Base-by-base conservation (phyloP, 2,888 invertebrate species). In the Lysandra coridon region DNA sequence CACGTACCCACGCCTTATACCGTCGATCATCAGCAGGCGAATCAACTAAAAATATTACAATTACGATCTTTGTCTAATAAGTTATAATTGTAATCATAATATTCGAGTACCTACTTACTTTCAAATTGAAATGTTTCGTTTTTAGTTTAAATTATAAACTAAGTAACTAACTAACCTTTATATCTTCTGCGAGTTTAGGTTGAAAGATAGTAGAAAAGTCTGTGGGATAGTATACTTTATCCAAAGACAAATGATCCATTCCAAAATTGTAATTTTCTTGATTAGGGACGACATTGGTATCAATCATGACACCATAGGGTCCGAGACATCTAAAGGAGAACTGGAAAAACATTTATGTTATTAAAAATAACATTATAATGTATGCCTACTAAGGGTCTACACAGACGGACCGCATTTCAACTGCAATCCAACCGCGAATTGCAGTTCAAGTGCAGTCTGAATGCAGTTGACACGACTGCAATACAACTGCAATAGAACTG, bases 231-330 rank as follows among this genome's bases (percentile, higher is more conserved):
- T 87, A 89, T 0, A 82, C 78, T 33, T 84, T 83, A 1, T 81
- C 7, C 4, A 57, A 69, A 3, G 81, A 1, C 64, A 89, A 80
- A 30, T 81, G 37, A 64, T 64, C 79, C 87, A 90, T 83, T 40
- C 88, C 87, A 23, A 84, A 85, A 1, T 75, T 7, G 57, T 83
- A 88, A 33, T 86, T 81, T 23, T 89, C 88, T 64, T 82, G 81
- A 53, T 82, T 83, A 2, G 83, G 81, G n/a, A 87, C 80, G 78
- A 88, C 86, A n/a, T 81, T 80, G 14, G 85, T 83, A 80, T 90
- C 90, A 0, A 87, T 69, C 4, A 78, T 49, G 0, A 57, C 3
- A 10, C 83, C 81, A 4, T 23, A 60, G 0, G 6, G 0, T 7
- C 60, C 78, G 10, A 79, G 37, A 76, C 84, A 84, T 30, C 81